These are phyloP conservation scores for Trichonephila clavipes DNA, from an alignment of 1,140 invertebrate species.

Conservation along the genomic window DNA sequence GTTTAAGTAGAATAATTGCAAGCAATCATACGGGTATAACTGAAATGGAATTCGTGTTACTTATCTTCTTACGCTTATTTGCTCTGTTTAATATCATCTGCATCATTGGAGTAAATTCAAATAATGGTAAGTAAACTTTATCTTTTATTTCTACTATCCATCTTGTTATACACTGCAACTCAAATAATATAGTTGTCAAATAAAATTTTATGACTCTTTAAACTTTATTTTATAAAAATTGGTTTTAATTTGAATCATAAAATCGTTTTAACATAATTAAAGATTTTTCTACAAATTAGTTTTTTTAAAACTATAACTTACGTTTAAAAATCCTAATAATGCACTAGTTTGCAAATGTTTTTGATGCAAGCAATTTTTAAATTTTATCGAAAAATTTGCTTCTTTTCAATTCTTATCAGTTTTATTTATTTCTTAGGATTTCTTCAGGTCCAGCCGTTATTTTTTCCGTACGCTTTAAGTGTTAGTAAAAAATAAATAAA, in stretches of 20 bases:
- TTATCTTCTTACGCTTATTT: not conserved
- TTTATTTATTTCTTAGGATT: constrained; percentile 44
- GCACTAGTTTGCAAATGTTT: not conserved
- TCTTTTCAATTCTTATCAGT: not conserved
- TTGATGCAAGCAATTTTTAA: not conserved
- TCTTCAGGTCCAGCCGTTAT: constrained; percentile 71
- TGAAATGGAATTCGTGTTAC: not conserved
- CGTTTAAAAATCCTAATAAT: not conserved
- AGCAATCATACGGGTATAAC: not conserved
- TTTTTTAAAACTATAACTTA: too few species aligned
- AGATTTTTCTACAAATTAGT: too few species aligned
- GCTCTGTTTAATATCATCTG: not conserved
- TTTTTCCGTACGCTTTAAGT: constrained; percentile 59
- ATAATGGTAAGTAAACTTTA: not conserved
- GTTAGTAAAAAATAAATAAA: constrained; percentile 52
- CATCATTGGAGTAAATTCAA: not conserved
- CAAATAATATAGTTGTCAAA: not conserved
- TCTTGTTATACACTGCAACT: not conserved
- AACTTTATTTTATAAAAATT: too few species aligned
- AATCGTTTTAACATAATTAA: too few species aligned
- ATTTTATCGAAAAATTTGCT: not conserved
- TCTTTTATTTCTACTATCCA: too few species aligned
- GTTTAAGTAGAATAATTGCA: too few species aligned
- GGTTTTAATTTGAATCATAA: not conserved
- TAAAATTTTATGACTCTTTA: not conserved